Evolutionary conservation across 2,797 vertebrate genomes (phyloP), one percentile per base, ranked within the genome.

Genomic region (Melanotaenia nigrans): DNA sequence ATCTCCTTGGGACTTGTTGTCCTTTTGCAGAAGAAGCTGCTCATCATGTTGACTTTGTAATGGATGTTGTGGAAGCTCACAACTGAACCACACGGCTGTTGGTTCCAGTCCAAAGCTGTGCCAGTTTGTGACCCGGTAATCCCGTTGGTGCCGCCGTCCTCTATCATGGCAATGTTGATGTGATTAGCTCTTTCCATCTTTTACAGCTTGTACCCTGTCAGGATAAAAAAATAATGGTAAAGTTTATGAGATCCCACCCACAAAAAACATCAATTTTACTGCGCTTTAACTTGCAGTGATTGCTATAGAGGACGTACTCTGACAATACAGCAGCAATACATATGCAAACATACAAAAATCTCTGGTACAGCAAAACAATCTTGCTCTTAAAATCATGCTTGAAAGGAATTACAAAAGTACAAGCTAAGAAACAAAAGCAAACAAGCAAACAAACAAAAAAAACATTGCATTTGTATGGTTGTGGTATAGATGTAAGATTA

Each of bases 41-140:
- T 91, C 72, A 75, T 90, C 42, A 85, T 67, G 40, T 81, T 73
- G 36, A 95, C 90, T 69, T 79, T 90, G 79, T 95, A 95, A 36
- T 89, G 81, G 84, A 95, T 87, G 84, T 87, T 84, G 70, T 95
- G 95, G 83, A 95, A 95, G 88, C 93, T 95, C 72, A 95, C 92
- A 1, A 83, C 91, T 69, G 94, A 90, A 13, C 94, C 93, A 1
- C 57, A 47, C 0, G 35, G 72, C 73, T 66, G 82, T 58, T 65
- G 61, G 55, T 55, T 61, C n/a, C 72, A 75, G 16, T 82, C 73
- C 24, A n/a, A 1, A 18, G 70, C 63, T 0, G 57, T 20, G 35
- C 63, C 22, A 30, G 68, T 71, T 61, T 86, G 86, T 32, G 90
- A 77, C 63, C 73, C 20, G 40, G 38, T 2, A 16, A 4, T 67